Base-by-base conservation (phyloP, 2,888 invertebrate species). In the Cryptus viduatorius region DNA sequence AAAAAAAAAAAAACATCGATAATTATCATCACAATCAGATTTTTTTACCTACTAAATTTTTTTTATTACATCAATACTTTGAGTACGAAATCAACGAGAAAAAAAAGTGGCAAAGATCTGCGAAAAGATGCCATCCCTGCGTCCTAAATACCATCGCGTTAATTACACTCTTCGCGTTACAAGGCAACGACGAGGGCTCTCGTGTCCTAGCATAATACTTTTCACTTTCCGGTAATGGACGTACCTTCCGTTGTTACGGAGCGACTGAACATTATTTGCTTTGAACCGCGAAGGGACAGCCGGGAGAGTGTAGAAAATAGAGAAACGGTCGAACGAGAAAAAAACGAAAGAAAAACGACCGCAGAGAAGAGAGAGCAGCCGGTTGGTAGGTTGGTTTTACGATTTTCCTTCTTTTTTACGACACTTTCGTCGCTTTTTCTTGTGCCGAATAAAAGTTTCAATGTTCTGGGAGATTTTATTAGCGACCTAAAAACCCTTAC, bases 331-430 rank as follows among this genome's bases (percentile, higher is more conserved):
- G 46, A 68, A 48, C 12, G 24, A 68, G 44, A 65, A 65, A 42
- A 19, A 19, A 16, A 12, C 48, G 24, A 44, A 46, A 68, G 24
- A 46, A 68, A 68, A 68, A 68, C 1, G 19, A 37, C 37, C 37
- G 37, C 46, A n/a, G 3, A 29, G 46, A 48, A 46, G 14, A 46
- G 46, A 12, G 48, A 14, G 12, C 24, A 46, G 12, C 67, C 4
- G 14, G 37, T 16, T 42, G 7, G 10, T 24, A 67, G 42, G 44
- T 68, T 24, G 24, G 67, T 10, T 44, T 68, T 68, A 68, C 48
- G 67, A 46, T 68, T 37, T 37, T 37, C 37, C 37, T 7, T 24
- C 24, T 68, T 68, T 68, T 68, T 68, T 68, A 68, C 67, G 46
- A 68, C 67, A 29, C 48, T 48, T 44, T 46, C 31, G 67, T 46